These are phyloP conservation scores for Cranoglanis bouderius DNA, from an alignment of 2,113 vertebrate genomes.

Conservation along the genomic window DNA sequence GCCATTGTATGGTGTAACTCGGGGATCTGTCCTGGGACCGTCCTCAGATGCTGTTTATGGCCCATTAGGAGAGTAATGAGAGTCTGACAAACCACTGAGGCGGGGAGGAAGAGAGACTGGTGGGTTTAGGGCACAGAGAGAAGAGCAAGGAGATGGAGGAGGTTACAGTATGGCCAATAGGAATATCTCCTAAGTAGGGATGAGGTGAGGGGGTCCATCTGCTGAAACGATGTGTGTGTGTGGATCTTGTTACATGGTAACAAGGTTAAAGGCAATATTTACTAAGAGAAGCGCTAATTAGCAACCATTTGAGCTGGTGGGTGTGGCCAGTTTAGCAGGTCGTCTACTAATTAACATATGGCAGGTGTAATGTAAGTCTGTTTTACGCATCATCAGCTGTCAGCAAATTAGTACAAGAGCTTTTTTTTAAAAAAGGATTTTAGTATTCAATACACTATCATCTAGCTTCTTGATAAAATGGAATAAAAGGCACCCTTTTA, in stretches of 20 bases:
- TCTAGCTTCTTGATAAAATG: too few species aligned
- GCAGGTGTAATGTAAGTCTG: not conserved
- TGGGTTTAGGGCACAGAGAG: not conserved
- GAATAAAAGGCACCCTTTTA: too few species aligned
- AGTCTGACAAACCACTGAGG: not conserved
- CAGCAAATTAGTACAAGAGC: not conserved
- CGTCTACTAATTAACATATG: not conserved
- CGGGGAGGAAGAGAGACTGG: not conserved
- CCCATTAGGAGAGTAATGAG: constrained; percentile 40
- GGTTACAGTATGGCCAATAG: not conserved
- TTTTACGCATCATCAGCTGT: not conserved
- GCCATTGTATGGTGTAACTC: not conserved
- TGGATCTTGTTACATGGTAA: not conserved
- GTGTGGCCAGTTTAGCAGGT: not conserved
- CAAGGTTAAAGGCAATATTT: not conserved
- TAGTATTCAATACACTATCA: too few species aligned
- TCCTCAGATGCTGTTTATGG: constrained; percentile 22
- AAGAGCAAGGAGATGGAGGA: not conserved
- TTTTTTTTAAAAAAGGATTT: too few species aligned
- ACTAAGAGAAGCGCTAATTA: not conserved
- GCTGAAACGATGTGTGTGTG: not conserved
- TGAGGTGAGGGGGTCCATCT: not conserved
- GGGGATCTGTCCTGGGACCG: constrained; percentile 35
- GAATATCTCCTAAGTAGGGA: not conserved
- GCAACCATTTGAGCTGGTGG: constrained; percentile 1